Percentiles rank a stretch among this genome's conserved stretches.
Conservation (phyloP, 1,140 invertebrate species). For the Augochlora pura region DNA sequence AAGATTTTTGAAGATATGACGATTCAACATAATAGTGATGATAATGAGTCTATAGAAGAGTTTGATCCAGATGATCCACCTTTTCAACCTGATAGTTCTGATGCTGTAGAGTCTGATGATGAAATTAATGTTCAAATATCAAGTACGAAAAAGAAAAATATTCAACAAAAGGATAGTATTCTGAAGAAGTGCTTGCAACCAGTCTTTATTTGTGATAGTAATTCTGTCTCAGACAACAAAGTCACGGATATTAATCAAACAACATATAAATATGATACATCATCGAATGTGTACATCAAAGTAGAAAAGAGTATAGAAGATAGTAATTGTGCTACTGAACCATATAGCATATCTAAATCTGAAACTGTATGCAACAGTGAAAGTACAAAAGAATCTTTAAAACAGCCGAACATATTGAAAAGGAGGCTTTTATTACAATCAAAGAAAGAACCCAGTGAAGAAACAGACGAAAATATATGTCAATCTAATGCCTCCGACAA, state of each 20-base stretch:
- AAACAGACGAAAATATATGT: constrained; percentile 27
- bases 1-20: constrained; percentile 47
- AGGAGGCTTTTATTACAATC: constrained; percentile 55
- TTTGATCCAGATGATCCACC: constrained; percentile 76
- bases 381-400: constrained; percentile 44
- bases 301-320: constrained; percentile 40
- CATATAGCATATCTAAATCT: constrained; percentile 20
- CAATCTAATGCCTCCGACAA: constrained; percentile 21
- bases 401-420: constrained; percentile 70
- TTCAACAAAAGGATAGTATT: constrained; percentile 28
- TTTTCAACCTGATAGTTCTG: constrained; percentile 62
- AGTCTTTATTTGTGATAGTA: constrained; percentile 23
- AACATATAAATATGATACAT: constrained; percentile 65
- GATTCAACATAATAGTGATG: constrained; percentile 55
- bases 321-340: constrained; percentile 10
- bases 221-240: constrained; percentile 5
- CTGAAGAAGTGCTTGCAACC: constrained; percentile 25
- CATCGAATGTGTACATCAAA: constrained; percentile 63
- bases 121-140: constrained; percentile 39
- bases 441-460: constrained; percentile 27
- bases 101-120: constrained; percentile 53
- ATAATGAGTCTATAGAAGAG: constrained; percentile 75
- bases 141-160: constrained; percentile 31
- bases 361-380: constrained; percentile 44
- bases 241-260: constrained; percentile 41